Evolutionary conservation across 2,797 vertebrate genomes (phyloP).

Genomic region (Liasis olivaceus): DNA sequence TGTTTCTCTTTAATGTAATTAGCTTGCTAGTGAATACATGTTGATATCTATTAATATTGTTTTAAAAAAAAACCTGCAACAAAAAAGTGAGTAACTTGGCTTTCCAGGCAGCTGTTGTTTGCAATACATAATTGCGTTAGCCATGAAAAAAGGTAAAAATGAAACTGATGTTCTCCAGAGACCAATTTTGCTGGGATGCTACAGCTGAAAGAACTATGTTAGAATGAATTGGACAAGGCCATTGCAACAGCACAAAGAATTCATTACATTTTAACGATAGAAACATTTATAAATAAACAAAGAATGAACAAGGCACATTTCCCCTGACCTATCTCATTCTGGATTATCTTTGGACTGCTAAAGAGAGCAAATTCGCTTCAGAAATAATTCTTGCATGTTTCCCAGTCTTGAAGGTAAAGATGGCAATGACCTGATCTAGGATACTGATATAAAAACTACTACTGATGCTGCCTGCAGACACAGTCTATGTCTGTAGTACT

Average conservation of each 20-base stretch:
- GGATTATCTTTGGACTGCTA: not conserved
- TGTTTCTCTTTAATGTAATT: constrained; percentile 43
- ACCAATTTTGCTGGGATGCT: not conserved
- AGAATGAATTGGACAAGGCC: not conserved
- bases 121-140: constrained; percentile 2
- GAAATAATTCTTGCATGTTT: not conserved
- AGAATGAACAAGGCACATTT: not conserved
- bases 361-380: not conserved
- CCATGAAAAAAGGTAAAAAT: not conserved
- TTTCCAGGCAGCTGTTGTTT: constrained; percentile 25
- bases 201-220: constrained; percentile 8
- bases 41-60: constrained; percentile 26
- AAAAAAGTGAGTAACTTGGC: not conserved
- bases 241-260: not conserved
- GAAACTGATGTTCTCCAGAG: constrained; percentile 31
- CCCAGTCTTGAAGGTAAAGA: constrained; percentile 10
- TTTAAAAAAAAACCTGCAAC: not conserved
- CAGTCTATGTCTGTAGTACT: not conserved
- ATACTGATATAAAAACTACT: not conserved
- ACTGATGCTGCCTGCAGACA: not conserved
- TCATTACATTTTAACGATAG: not conserved
- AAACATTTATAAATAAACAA: not conserved
- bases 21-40: constrained; percentile 25
- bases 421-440: not conserved
- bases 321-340: not conserved